phyloP scores from a whole-genome alignment of 1,140 invertebrate species.

The Pachyrhynchus sulphureomaculatus region DNA sequence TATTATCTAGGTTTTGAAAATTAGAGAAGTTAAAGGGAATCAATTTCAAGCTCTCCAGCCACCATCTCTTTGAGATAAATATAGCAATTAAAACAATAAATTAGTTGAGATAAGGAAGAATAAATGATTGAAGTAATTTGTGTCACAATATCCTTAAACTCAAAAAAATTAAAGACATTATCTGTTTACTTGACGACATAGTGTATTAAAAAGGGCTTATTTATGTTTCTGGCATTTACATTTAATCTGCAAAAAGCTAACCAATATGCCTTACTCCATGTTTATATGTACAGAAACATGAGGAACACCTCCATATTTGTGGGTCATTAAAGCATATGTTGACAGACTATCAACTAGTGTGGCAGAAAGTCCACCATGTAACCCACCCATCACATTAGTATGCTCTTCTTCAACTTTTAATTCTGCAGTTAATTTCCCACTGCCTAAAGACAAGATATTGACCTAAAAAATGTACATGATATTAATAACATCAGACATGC shows the following conservation, averaged over 20 bases:
- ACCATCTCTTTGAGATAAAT: too few relatives aligned
- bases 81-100: too few relatives aligned
- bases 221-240: neutral
- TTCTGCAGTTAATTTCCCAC: slow-evolving; percentile 72
- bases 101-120: too few relatives aligned
- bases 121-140: too few relatives aligned
- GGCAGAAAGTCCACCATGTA: slow-evolving; percentile 85
- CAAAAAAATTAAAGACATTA: too few relatives aligned
- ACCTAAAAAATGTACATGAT: too few relatives aligned
- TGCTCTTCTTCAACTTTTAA: slow-evolving; percentile 77
- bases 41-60: too few relatives aligned
- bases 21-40: too few relatives aligned
- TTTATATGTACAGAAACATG: slow-evolving; percentile 80
- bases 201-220: neutral
- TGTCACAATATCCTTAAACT: too few relatives aligned
- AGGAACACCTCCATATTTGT: slow-evolving; percentile 56
- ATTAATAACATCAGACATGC: too few relatives aligned
- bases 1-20: too few relatives aligned
- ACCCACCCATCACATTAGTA: slow-evolving; percentile 69
- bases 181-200: neutral
- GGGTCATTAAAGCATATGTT: slow-evolving; percentile 74
- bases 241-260: neutral
- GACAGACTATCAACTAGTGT: slow-evolving; percentile 83
- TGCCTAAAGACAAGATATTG: slow-evolving; percentile 46
- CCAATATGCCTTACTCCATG: slow-evolving; percentile 49